These are phyloP conservation scores for Romanogobio albipinnatus DNA, from an alignment of 2,113 vertebrate genomes.

Conservation along the genomic window DNA sequence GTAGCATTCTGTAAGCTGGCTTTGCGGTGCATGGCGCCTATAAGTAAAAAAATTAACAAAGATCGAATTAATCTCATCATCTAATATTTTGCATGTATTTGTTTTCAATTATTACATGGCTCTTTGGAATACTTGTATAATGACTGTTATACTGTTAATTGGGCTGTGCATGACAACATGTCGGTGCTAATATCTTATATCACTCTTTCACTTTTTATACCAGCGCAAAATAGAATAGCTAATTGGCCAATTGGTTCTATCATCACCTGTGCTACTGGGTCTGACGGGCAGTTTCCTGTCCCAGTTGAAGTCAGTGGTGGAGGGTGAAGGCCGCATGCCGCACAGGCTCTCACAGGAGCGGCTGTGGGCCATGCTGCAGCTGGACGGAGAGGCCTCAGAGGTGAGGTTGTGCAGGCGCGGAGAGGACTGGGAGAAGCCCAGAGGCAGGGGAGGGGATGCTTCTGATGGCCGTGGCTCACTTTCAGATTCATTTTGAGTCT, in stretches of 20 bases:
- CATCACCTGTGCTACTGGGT: conserved; percentile 77
- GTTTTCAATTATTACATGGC: not conserved
- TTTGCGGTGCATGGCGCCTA: conserved; percentile 78
- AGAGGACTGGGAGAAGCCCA: conserved; percentile 57
- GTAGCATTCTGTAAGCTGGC: conserved; percentile 80
- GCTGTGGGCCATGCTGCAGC: conserved; percentile 74
- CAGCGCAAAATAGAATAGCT: not conserved
- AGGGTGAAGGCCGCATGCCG: conserved; percentile 81
- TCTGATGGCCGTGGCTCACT: not conserved
- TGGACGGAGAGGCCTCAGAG: conserved; percentile 74
- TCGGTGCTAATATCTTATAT: not conserved
- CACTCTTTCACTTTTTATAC: not conserved
- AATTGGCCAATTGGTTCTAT: not conserved
- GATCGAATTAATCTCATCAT: not conserved
- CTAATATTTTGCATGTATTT: not conserved
- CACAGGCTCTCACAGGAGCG: conserved; percentile 78
- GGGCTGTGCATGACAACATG: not conserved
- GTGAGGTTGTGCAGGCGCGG: conserved; percentile 56
- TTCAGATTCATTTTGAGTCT: conserved; percentile 55
- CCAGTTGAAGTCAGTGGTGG: conserved; percentile 69
- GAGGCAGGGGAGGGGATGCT: conserved; percentile 1
- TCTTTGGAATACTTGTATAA: not conserved
- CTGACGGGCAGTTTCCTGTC: conserved; percentile 72
- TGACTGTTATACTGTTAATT: not conserved
- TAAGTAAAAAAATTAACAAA: not conserved